Base-by-base conservation (phyloP, 1,140 invertebrate genomes). In the Caenorhabditis elegans region DNA sequence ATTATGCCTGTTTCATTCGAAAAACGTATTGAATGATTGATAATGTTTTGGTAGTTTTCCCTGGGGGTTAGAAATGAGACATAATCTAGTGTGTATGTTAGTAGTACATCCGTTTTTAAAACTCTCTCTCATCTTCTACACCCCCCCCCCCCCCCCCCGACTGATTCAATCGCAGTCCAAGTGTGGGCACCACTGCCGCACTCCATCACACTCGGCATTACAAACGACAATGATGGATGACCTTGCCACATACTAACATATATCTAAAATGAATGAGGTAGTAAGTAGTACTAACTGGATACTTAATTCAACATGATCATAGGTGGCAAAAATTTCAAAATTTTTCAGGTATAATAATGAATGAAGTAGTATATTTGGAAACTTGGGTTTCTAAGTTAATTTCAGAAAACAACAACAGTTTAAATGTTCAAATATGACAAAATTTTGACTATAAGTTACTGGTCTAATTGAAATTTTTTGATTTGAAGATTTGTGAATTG, bases 171-270 rank as follows among this genome's bases (percentile, higher is more conserved):
- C 60, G 60, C 60, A 24, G 60, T 26, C 53, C 53, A 60, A 34
- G 34, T 70, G 34, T 70, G 60, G 60, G 22, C 39, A 43, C 60
- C 34, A 70, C 34, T 70, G 60, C 60, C 60, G 60, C 34, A 70
- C 60, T 70, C 60, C 60, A 70, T 70, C 60, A 70, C 60, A 70
- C 60, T 70, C 60, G 60, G 60, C 60, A 70, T 70, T 70, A 70
- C 60, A 70, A 70, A 70, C 60, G 31, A 70, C 60, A 39, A 70
- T 70, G 60, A 70, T 70, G 60, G 60, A 70, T 70, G 60, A 70
- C 60, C 60, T 70, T 70, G 31, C 60, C 60, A 70, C 60, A 70
- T 70, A 70, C 60, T 70, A 70, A 70, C 60, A 70, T 70, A 70
- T 70, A 70, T 70, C 60, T 70, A 70, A 70, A 70, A 70, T 60